Base-by-base conservation (phyloP, 2,888 invertebrate species). In the Onchidella celtica region DNA sequence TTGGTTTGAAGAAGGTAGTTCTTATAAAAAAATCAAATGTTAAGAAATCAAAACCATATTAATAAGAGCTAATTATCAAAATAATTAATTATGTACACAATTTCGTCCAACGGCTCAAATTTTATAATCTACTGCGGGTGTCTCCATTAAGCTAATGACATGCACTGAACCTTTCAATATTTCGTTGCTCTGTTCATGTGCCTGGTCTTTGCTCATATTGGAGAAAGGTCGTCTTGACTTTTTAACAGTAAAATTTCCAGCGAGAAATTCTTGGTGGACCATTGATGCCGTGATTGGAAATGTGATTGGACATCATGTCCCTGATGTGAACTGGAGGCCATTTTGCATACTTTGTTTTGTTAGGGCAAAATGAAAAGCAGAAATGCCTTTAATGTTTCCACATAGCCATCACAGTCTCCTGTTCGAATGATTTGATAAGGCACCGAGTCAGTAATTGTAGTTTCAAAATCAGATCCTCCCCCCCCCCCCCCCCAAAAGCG, bases 81-180 rank as follows among this genome's bases (percentile, higher is more conserved):
- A n/a, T n/a, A n/a, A n/a, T n/a, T n/a, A n/a, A n/a, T n/a, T n/a
- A n/a, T n/a, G n/a, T n/a, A n/a, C n/a, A n/a, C n/a, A n/a, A n/a
- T n/a, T n/a, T n/a, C n/a, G n/a, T n/a, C n/a, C n/a, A n/a, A n/a
- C n/a, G n/a, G n/a, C n/a, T n/a, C n/a, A n/a, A n/a, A n/a, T n/a
- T n/a, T n/a, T n/a, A n/a, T n/a, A n/a, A n/a, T n/a, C n/a, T 17
- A 27, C 24, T 55, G 55, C 11, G 32, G 79, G 81, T 34, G 80
- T 81, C 66, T 85, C 83, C 27, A 80, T 83, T 40, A 78, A 29
- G 21, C 79, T 77, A 27, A 83, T 70, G 63, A 73, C 80, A 27
- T 80, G 74, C n/a, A 83, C 73, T n/a, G n/a, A 34, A n/a, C 63
- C 84, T 38, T 83, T 81, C 27, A 83, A 27, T 2, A 34, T n/a